phyloP scores from a whole-genome alignment of 2,888 invertebrate genomes.

The Lingula anatina region DNA sequence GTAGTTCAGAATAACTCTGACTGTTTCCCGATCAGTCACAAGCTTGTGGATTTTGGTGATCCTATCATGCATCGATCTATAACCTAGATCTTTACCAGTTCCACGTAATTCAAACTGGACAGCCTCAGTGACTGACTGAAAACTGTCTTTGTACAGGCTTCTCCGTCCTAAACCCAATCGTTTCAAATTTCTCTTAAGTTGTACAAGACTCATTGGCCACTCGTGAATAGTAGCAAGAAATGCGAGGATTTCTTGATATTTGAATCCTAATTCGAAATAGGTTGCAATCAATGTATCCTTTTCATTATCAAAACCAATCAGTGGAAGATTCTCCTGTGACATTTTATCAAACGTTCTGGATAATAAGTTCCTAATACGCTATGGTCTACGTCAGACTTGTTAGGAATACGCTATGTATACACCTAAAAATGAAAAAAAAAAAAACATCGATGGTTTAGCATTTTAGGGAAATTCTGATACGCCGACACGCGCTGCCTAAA shows the following conservation, averaged over 20 bases:
- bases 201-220: not conserved
- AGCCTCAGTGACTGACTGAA: not conserved
- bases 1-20: not conserved
- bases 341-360: too few species aligned
- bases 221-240: not conserved
- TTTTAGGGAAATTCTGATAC: too few species aligned
- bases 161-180: not conserved
- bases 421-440: too few species aligned
- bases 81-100: constrained; percentile 1
- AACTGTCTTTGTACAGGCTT: not conserved
- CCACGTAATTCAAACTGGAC: not conserved
- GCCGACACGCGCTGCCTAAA: too few species aligned
- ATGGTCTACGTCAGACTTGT: too few species aligned
- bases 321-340: too few species aligned
- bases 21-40: constrained; percentile 1
- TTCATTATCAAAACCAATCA: too few species aligned
- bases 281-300: not conserved
- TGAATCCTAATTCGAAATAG: not conserved
- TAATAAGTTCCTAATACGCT: too few species aligned
- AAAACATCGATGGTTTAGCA: too few species aligned
- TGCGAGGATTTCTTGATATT: not conserved
- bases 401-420: too few species aligned
- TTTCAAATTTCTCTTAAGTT: not conserved
- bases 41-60: not conserved
- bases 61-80: constrained; percentile 3